These are phyloP conservation scores for Tyrannus savana DNA, from an alignment of 2,113 vertebrate genomes.

Conservation along the genomic window DNA sequence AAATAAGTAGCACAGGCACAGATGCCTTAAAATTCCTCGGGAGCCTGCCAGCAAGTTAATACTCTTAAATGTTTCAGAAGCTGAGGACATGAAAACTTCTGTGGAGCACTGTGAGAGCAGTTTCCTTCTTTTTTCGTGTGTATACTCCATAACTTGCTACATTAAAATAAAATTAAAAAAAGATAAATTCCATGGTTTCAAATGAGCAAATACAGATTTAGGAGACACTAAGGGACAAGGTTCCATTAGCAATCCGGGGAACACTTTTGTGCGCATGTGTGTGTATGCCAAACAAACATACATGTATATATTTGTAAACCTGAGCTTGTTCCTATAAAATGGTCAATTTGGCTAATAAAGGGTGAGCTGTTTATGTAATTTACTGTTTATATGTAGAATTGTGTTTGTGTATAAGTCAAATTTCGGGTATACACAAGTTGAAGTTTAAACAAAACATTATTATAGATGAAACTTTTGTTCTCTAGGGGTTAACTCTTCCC, in stretches of 20 bases:
- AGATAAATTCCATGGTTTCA: not conserved
- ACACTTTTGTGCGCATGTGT: not conserved
- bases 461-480: not conserved
- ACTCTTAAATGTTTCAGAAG: constrained; percentile 32
- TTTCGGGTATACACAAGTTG: not conserved
- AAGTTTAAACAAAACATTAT: constrained; percentile 1
- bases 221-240: not conserved
- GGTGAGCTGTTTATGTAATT: not conserved
- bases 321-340: not conserved
- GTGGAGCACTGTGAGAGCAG: not conserved
- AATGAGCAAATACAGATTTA: not conserved
- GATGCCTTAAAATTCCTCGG: not conserved
- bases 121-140: not conserved
- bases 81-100: constrained; percentile 3
- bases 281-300: not conserved
- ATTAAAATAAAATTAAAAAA: not conserved
- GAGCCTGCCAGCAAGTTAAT: constrained; percentile 8
- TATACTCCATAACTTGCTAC: not conserved
- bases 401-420: not conserved
- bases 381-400: constrained; percentile 1
- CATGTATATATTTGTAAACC: not conserved
- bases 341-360: not conserved
- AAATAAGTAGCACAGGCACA: constrained; percentile 24
- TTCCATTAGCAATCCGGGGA: not conserved
- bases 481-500: not conserved